Evolutionary conservation across 2,797 vertebrate genomes (phyloP).

Genomic region (Cuniculus paca): DNA sequence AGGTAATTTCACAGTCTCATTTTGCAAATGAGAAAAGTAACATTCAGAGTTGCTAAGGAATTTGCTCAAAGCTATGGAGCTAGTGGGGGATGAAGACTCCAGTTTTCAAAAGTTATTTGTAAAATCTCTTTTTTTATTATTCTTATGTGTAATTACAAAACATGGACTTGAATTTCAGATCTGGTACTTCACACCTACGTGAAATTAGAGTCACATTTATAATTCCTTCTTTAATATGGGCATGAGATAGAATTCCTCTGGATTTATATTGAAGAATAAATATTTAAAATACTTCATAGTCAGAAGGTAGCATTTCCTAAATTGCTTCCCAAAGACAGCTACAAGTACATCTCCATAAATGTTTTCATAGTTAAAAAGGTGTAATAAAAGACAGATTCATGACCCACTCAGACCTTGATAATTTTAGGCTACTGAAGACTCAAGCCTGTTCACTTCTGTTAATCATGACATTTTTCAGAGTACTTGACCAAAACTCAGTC

Average conservation of each 20-base stretch:
- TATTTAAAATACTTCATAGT: not conserved
- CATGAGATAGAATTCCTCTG: not conserved
- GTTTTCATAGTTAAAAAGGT: not conserved
- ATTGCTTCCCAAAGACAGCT: not conserved
- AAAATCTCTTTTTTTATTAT: not conserved
- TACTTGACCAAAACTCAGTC: not conserved
- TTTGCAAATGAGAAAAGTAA: not conserved
- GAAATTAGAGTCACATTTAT: not conserved
- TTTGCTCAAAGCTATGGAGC: not conserved
- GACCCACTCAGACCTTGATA: not conserved
- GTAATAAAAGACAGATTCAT: not conserved
- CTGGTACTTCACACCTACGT: not conserved
- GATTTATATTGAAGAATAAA: not conserved
- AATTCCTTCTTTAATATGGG: not conserved
- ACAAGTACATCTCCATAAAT: not conserved
- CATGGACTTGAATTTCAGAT: not conserved
- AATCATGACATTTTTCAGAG: not conserved
- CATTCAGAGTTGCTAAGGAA: not conserved
- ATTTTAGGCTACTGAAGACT: not conserved
- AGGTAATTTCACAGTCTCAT: not conserved
- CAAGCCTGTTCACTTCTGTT: not conserved
- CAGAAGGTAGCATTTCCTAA: not conserved
- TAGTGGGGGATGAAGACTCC: not conserved
- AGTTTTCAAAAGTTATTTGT: not conserved
- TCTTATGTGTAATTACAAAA: not conserved